Base-by-base conservation (phyloP, 2,888 invertebrate genomes). In the Cerastis leucographa region DNA sequence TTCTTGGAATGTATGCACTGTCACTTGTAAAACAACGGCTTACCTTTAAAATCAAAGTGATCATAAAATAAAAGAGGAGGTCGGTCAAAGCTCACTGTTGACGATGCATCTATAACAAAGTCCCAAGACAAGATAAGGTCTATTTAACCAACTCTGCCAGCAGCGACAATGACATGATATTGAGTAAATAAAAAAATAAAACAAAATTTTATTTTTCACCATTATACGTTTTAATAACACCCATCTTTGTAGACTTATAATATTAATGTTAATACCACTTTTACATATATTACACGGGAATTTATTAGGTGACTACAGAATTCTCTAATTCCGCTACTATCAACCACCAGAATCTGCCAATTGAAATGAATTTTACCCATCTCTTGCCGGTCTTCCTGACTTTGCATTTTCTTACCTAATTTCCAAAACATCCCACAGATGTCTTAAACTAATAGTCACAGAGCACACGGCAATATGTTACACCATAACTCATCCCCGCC, bases 401-500 rank as follows among this genome's bases (percentile, higher is more conserved):
- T 59, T 0, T 12, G 74, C 82, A 72, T 29, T 70, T 71, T 22
- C 42, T 29, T 70, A 66, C 51, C 62, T 85, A 78, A 85, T 85
- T 84, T 74, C 17, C 22, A 19, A 84, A 84, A 56, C 71, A 85
- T 79, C 64, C 76, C 87, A 56, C 76, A 81, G 73, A 84, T 80
- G 81, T 76, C 86, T 80, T 80, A 84, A 87, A 82, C 88, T 88
- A 88, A 91, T 90, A 92, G 89, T 90, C 89, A 88, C 90, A 90
- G 91, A 93, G 92, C 92, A 89, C 91, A 90, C 86, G 85, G 91
- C 95, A 95, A 96, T 94, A 96, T 95, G 94, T 92, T 93, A 89
- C 90, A 90, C 94, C 93, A 94, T 96, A 94, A 95, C 92, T 95
- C 96, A 96, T 95, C 94, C 92, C 92, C 87, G 90, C 92, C 94